phyloP scores from a whole-genome alignment of 2,113 vertebrate genomes.

The Numenius arquata region DNA sequence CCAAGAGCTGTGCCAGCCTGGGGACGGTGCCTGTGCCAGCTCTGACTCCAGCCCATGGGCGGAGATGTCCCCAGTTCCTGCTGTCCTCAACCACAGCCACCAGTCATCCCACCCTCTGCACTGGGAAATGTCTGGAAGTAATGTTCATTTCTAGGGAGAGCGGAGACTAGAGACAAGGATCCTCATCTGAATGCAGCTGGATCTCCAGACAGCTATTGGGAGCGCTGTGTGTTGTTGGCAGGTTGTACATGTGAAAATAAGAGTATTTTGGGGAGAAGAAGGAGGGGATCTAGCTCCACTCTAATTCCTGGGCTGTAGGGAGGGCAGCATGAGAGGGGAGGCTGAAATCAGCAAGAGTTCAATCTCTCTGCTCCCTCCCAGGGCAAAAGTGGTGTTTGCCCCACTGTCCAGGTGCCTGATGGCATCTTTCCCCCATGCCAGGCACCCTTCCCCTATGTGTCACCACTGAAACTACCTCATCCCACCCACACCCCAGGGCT shows the following conservation, averaged over 20 bases:
- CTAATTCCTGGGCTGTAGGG: neutral
- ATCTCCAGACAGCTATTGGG: neutral
- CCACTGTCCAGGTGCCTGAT: neutral
- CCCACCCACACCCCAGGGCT: too few relatives aligned
- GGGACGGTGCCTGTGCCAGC: neutral
- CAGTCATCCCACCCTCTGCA: neutral
- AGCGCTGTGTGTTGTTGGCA: neutral
- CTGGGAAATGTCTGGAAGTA: neutral
- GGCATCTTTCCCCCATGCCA: neutral
- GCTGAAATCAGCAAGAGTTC: neutral
- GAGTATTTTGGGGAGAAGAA: neutral
- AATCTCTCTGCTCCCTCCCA: neutral
- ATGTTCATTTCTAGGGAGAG: neutral
- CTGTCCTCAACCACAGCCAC: neutral
- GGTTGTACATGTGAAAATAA: neutral
- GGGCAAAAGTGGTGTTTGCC: neutral
- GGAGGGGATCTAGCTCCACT: neutral
- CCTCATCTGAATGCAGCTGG: neutral
- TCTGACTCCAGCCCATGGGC: neutral
- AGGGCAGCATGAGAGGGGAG: neutral
- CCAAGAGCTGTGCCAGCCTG: neutral
- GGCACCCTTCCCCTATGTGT: neutral
- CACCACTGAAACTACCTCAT: neutral
- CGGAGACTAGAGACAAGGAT: neutral
- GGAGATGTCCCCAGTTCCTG: neutral